Evolutionary conservation across 2,888 invertebrate species (phyloP).

Genomic region (Netelia inedita): DNA sequence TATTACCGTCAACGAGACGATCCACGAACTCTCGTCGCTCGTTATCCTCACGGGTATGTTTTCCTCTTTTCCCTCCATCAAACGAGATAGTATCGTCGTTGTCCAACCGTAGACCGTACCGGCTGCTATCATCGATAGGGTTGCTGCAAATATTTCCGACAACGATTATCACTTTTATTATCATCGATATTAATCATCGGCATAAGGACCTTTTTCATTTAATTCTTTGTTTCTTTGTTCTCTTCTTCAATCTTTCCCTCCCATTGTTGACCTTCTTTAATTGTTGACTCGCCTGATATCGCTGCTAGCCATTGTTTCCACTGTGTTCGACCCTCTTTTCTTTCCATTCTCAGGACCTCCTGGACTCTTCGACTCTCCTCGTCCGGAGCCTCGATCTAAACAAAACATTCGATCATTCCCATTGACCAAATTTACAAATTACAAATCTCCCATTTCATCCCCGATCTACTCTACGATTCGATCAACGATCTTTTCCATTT

Average conservation of each 20-base stretch:
- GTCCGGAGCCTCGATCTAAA: constrained; percentile 73
- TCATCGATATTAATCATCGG: too few relatives aligned
- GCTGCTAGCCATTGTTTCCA: constrained; percentile 84
- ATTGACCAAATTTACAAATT: too few relatives aligned
- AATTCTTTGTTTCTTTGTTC: too few relatives aligned
- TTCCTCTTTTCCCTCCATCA: constrained; percentile 68
- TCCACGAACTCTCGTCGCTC: constrained; percentile 80
- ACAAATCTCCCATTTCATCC: too few relatives aligned
- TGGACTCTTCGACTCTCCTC: constrained; percentile 68
- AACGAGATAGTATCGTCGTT: constrained; percentile 78
- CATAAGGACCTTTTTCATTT: too few relatives aligned
- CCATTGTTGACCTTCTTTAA: too few relatives aligned
- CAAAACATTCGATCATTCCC: constrained; percentile 31
- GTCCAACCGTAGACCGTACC: constrained; percentile 84
- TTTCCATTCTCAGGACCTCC: constrained; percentile 61
- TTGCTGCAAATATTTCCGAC: constrained; percentile 75
- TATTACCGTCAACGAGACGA: constrained; percentile 82
- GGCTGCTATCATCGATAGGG: constrained; percentile 83
- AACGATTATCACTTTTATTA: too few relatives aligned
- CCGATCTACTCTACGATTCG: too few relatives aligned
- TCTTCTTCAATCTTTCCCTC: too few relatives aligned
- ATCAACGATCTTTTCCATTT: too few relatives aligned
- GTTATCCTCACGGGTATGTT: constrained; percentile 78
- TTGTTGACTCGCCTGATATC: constrained; percentile 77
- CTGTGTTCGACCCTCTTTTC: constrained; percentile 74